Evolutionary conservation across 2,888 invertebrate genomes (phyloP).

Genomic region (Malthinus seriepunctatus): DNA sequence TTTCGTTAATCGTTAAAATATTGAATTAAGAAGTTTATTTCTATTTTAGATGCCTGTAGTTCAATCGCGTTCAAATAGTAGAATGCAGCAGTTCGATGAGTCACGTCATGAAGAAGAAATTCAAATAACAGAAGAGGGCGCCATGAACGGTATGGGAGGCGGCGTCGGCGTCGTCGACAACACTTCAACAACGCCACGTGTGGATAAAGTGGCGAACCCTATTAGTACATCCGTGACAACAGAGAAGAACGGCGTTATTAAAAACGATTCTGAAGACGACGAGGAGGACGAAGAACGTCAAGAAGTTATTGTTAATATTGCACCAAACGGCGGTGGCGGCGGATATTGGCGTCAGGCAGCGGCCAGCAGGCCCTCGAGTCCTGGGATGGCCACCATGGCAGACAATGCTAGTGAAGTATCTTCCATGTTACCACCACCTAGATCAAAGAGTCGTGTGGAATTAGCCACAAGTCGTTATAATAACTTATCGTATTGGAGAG

Average conservation of each 20-base stretch:
- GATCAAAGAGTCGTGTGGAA: slow-evolving; percentile 59
- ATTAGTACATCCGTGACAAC: slow-evolving; percentile 37
- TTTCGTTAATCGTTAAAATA: no score
- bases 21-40: no score
- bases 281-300: slow-evolving; percentile 40
- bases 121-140: slow-evolving; percentile 41
- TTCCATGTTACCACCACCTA: slow-evolving; percentile 60
- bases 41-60: slow-evolving; percentile 48
- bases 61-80: slow-evolving; percentile 50
- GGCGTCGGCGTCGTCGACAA: slow-evolving; percentile 55
- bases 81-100: slow-evolving; percentile 58
- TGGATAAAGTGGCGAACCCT: slow-evolving; percentile 46
- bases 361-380: slow-evolving; percentile 58
- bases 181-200: slow-evolving; percentile 55
- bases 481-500: slow-evolving; percentile 86
- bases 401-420: slow-evolving; percentile 66
- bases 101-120: slow-evolving; percentile 45
- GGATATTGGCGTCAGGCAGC: slow-evolving; percentile 58
- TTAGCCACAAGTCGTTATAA: slow-evolving; percentile 67
- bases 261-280: slow-evolving; percentile 48
- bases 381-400: slow-evolving; percentile 56
- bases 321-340: slow-evolving; percentile 56
- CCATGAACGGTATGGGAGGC: slow-evolving; percentile 47
- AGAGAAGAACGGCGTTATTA: slow-evolving; percentile 32
- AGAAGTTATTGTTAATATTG: slow-evolving; percentile 52